Base-by-base conservation (phyloP, 2,113 vertebrate species). In the Bufo gargarizans region DNA sequence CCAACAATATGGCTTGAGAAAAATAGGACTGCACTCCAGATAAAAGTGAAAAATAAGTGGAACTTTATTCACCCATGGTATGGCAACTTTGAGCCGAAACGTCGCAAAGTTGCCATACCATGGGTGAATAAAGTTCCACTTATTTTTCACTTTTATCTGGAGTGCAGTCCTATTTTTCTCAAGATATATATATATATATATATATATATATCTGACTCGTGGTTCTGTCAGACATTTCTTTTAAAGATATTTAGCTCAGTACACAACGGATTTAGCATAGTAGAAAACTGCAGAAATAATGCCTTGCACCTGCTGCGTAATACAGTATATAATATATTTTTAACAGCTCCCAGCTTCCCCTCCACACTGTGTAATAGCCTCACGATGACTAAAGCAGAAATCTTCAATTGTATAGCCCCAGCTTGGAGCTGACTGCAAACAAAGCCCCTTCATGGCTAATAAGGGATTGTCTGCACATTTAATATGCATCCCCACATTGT, bases 381-480 rank as follows among this genome's bases (percentile, higher is more conserved):
- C 71, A 74, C 1, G 71, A 74, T 74, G 71, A 74, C 71, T 74
- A 74, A 74, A 17, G 71, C 71, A 74, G 71, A 74, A 45, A 74
- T 74, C 6, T 74, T 74, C 43, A 74, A 12, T 12, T 45, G 69
- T 72, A 72, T 45, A 43, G 43, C 16, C 47, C 19, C 43, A 74
- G 33, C 43, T 47, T 74, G 71, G 16, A 47, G 43, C 14, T 74
- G 71, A 16, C 71, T 7, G 43, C 43, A 74, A 45, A 74, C 71
- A 74, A 74, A 74, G 43, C 43, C 71, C 4, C 17, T 74, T 47
- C 71, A 74, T 74, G 43, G 71, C 14, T 43, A 47, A 8, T 74
- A 47, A 47, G 71, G 43, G 71, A 43, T 72, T 45, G 69, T 72
- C 69, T 72, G 69, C 69, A 72, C 69, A 72, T 72, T 67, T 72